These are phyloP conservation scores for Pimpla rufipes DNA, from an alignment of 2,888 invertebrate species.

Conservation along the genomic window DNA sequence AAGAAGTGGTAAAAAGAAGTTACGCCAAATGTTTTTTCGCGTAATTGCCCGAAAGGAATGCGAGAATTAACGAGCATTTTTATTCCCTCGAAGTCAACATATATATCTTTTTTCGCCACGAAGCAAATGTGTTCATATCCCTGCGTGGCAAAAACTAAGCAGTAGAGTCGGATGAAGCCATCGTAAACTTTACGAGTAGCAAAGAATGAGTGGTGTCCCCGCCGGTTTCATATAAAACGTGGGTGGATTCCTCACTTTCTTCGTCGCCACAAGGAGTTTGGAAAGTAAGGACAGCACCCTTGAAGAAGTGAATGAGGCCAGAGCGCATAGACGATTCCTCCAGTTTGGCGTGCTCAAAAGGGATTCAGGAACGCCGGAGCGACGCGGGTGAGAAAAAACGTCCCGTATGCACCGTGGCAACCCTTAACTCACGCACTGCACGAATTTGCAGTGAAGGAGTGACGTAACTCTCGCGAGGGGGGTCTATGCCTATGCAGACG, in stretches of 20 bases:
- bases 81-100: not conserved
- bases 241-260: not conserved
- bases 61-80: not conserved
- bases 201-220: constrained; percentile 1
- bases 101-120: not conserved
- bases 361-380: not conserved
- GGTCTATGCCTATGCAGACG: not conserved
- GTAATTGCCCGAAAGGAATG: not conserved
- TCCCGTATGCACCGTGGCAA: constrained; percentile 17
- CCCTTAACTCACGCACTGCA: constrained; percentile 8
- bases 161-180: not conserved
- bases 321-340: constrained; percentile 1
- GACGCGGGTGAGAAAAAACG: constrained; percentile 9
- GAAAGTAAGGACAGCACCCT: constrained; percentile 2
- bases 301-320: constrained; percentile 8
- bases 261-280: not conserved
- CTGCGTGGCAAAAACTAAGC: not conserved
- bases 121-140: not conserved
- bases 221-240: constrained; percentile 2
- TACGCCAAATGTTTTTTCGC: no score
- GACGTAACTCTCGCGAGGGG: constrained; percentile 14
- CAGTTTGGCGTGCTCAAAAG: not conserved
- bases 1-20: no score
- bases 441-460: constrained; percentile 20
- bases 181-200: constrained; percentile 18